Percentiles rank a stretch among this genome's conserved stretches.
phyloP scores from a whole-genome alignment of 2,888 invertebrate species.

The Rutpela maculata region DNA sequence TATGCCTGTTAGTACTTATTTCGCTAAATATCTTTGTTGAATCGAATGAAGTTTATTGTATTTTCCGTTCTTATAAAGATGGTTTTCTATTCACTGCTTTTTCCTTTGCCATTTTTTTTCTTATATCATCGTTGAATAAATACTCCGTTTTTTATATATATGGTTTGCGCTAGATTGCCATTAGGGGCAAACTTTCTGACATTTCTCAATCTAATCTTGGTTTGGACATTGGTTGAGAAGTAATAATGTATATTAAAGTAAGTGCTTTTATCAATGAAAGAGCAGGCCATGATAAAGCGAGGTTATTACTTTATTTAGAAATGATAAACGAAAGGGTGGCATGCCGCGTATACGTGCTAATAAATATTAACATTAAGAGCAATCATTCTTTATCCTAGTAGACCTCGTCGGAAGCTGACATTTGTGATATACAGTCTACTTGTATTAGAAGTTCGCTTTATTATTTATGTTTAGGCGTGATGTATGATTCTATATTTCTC shows the following conservation, averaged over 20 bases:
- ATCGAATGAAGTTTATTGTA: too few species aligned
- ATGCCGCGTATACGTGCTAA: conserved; percentile 47
- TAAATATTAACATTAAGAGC: conserved; percentile 58
- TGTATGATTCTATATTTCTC: conserved; percentile 60
- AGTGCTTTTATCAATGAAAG: conserved; percentile 39
- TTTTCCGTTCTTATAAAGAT: too few species aligned
- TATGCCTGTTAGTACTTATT: too few species aligned
- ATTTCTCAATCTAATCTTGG: conserved; percentile 3
- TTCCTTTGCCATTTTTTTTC: too few species aligned
- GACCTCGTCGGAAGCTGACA: conserved; percentile 53
- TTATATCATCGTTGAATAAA: too few species aligned
- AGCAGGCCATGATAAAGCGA: conserved; percentile 27
- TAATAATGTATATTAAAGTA: conserved; percentile 36
- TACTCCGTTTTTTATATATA: too few species aligned
- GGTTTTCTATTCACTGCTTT: too few species aligned
- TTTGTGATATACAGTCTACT: conserved; percentile 57
- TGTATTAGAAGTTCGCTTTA: conserved; percentile 60
- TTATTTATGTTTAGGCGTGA: conserved; percentile 60
- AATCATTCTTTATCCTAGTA: conserved; percentile 54
- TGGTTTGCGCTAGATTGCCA: background rate
- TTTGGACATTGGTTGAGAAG: conserved; percentile 24
- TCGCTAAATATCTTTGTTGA: too few species aligned
- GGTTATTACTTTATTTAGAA: conserved; percentile 41
- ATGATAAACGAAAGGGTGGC: conserved; percentile 41
- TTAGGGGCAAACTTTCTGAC: background rate